phyloP scores from a whole-genome alignment of 2,888 invertebrate species.

The Drosophila trichaetosa region DNA sequence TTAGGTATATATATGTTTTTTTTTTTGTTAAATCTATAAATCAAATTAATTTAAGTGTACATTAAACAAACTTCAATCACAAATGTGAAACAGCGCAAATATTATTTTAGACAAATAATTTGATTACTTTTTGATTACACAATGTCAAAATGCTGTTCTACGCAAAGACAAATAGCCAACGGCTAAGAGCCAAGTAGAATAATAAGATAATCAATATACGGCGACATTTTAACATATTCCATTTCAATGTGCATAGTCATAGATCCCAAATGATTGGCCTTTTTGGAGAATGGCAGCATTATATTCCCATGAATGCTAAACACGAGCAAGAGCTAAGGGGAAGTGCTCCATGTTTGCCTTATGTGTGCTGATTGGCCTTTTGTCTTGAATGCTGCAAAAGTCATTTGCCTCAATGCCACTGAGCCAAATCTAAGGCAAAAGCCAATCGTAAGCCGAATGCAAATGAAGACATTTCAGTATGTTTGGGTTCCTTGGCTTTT shows the following conservation, averaged over 20 bases:
- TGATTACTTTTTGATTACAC: not conserved
- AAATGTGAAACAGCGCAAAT: not conserved
- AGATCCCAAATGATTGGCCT: not conserved
- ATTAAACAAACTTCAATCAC: not conserved
- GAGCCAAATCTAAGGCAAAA: not conserved
- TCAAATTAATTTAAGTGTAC: not conserved
- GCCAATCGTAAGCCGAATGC: constrained; percentile 26
- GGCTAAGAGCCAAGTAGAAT: not conserved
- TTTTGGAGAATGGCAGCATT: not conserved
- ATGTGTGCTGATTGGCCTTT: constrained; percentile 10
- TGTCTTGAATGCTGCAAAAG: constrained; percentile 9
- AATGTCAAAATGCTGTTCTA: not conserved
- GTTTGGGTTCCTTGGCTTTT: constrained; percentile 15
- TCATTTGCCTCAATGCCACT: constrained; percentile 17
- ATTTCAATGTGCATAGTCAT: not conserved
- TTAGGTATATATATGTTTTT: no score
- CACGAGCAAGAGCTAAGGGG: not conserved
- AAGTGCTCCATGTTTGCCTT: constrained; percentile 16
- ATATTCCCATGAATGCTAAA: not conserved
- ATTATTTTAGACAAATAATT: not conserved
- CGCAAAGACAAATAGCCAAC: not conserved
- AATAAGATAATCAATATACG: not conserved
- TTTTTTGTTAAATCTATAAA: no score
- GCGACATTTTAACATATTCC: not conserved
- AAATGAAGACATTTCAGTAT: constrained; percentile 43